Percentiles rank a stretch among this genome's conserved stretches.
phyloP scores from a whole-genome alignment of 2,888 invertebrate genomes.

The Pristionchus exspectatus region DNA sequence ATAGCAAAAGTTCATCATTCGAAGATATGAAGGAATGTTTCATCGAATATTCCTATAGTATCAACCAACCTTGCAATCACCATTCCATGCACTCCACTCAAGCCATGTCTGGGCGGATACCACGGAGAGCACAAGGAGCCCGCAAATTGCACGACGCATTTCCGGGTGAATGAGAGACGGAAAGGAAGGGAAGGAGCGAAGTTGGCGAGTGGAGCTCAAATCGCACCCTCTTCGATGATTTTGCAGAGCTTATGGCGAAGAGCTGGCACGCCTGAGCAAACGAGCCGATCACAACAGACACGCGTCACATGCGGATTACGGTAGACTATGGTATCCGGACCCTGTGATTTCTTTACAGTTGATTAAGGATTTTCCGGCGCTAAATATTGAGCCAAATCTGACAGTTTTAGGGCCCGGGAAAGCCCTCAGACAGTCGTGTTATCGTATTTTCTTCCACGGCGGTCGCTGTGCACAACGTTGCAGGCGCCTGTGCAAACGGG shows the following conservation, averaged over 20 bases:
- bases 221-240: conserved; percentile 13
- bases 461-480: conserved; percentile 13
- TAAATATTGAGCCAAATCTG: background rate
- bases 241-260: conserved; percentile 13
- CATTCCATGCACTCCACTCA: conserved; percentile 54
- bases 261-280: conserved; percentile 9
- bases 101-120: conserved; percentile 14
- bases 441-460: background rate
- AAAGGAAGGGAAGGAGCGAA: background rate
- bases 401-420: background rate
- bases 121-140: conserved; percentile 23
- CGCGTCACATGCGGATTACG: background rate
- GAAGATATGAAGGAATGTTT: too few relatives aligned
- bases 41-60: too few relatives aligned
- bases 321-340: background rate
- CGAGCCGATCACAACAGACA: background rate
- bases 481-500: conserved; percentile 6
- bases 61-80: conserved; percentile 22
- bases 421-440: background rate
- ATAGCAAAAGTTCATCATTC: too few relatives aligned
- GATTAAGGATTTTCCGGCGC: background rate
- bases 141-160: background rate
- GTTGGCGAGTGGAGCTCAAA: background rate
- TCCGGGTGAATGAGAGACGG: background rate
- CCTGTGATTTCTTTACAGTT: background rate